Evolutionary conservation across 2,113 vertebrate species (phyloP).

Genomic region (Regulus satrapa): DNA sequence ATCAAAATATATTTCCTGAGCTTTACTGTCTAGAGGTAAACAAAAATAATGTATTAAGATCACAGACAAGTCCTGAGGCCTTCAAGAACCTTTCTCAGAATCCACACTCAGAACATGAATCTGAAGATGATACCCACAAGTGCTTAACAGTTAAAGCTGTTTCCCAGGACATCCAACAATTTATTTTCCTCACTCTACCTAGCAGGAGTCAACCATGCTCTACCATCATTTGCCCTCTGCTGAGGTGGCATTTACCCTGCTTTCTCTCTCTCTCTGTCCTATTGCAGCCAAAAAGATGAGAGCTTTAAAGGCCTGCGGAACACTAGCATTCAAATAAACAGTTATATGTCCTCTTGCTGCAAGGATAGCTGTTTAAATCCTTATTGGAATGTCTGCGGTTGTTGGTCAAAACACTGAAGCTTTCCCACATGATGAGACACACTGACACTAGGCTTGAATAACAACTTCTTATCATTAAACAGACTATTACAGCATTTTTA

Average conservation of each 20-base stretch:
- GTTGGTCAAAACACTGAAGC: not conserved
- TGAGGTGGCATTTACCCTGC: not conserved
- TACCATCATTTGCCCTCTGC: not conserved
- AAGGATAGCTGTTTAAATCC: not conserved
- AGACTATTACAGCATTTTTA: not conserved
- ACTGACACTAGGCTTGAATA: not conserved
- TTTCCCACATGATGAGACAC: not conserved
- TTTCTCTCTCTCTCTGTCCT: not conserved
- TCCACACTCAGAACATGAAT: not conserved
- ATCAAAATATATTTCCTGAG: not conserved
- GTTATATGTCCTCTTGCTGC: not conserved
- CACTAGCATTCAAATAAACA: not conserved
- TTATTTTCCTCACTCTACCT: not conserved
- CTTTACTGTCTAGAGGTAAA: not conserved
- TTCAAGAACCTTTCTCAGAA: not conserved
- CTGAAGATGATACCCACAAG: not conserved
- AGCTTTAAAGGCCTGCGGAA: not conserved
- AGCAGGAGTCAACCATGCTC: not conserved
- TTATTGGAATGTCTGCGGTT: not conserved
- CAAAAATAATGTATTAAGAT: not conserved
- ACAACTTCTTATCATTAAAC: not conserved
- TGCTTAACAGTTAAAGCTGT: not conserved
- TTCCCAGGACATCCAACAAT: not conserved
- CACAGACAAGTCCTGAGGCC: not conserved
- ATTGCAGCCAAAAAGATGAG: not conserved